Evolutionary conservation across 1,140 invertebrate genomes (phyloP), one percentile per base, ranked within the genome.

Genomic region (Drosophila lacertosa): DNA sequence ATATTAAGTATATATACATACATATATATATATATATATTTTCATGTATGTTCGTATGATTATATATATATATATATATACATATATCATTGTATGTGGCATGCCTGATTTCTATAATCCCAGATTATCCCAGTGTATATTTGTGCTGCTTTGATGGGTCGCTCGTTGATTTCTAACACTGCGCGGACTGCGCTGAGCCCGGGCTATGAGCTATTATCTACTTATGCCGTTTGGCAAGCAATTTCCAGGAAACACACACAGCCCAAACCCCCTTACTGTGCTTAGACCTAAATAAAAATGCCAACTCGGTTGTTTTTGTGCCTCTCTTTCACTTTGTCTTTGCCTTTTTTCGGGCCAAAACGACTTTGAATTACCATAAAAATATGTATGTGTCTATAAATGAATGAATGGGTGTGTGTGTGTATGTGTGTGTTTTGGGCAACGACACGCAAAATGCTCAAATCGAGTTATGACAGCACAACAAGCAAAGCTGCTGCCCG

Each of bases 341-440:
- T 2, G 16, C 29, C 50, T 53, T 69, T 73, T 65, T 74, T 39
- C 50, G 40, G 16, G 58, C 24, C 29, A 71, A 65, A 42, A 66
- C 54, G 72, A 65, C 60, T 72, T 66, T 57, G 72, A 75, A 75
- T 75, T 75, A 75, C 55, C 72, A 75, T 75, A 75, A 75, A 75
- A 71, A 57, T 60, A 71, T 75, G 44, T 26, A 11, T 51, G 37
- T 22, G 26, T 37, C 15, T 55, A 20, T 37, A 4, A 33, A 7
- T 44, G 22, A 42, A n/a, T 24, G 37, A n/a, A n/a, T n/a, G n/a
- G n/a, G n/a, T 35, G 37, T 51, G 48, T 29, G 50, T 37, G 42
- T 39, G 39, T 53, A 29, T 32, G 40, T 54, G 20, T 51, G 47
- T 51, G 55, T 72, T 63, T 77, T 68, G 40, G 47, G 40, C 65